Conservation (phyloP, 2,797 vertebrate genomes). For the Cheirogaleus major region DNA sequence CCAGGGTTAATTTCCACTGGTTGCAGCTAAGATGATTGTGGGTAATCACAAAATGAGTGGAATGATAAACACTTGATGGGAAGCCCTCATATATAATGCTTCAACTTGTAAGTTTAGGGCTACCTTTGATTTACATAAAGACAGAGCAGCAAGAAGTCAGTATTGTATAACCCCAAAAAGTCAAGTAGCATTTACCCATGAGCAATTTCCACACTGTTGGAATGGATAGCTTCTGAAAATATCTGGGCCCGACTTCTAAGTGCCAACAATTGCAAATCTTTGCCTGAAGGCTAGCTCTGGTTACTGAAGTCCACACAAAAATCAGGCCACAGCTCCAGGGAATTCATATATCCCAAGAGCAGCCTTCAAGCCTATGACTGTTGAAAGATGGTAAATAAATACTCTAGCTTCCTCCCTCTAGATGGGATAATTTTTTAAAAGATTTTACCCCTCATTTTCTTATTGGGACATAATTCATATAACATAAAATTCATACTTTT, state of each 20-base stretch:
- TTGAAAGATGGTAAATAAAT: not conserved
- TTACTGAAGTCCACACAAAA: not conserved
- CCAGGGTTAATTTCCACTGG: not conserved
- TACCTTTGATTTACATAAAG: not conserved
- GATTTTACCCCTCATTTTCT: not conserved
- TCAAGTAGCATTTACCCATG: not conserved
- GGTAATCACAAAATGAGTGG: not conserved
- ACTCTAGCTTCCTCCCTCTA: not conserved
- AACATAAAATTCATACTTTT: not conserved
- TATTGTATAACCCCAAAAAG: not conserved
- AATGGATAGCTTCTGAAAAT: not conserved
- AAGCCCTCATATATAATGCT: not conserved
- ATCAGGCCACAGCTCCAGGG: not conserved
- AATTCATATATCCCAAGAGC: not conserved
- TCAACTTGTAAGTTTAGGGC: not conserved
- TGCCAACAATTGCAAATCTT: not conserved
- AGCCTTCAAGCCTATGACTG: not conserved
- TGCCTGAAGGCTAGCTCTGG: not conserved
- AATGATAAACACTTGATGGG: not conserved
- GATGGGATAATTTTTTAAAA: not conserved
- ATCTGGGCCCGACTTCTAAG: not conserved
- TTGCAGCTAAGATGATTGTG: not conserved
- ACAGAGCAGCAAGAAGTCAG: not conserved
- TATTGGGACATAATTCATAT: not conserved
- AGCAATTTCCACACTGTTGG: not conserved